A percentile compares a stretch with the other conserved stretches of the same genome.
phyloP scores from a whole-genome alignment of 2,113 vertebrate genomes.

The Clarias magur region DNA sequence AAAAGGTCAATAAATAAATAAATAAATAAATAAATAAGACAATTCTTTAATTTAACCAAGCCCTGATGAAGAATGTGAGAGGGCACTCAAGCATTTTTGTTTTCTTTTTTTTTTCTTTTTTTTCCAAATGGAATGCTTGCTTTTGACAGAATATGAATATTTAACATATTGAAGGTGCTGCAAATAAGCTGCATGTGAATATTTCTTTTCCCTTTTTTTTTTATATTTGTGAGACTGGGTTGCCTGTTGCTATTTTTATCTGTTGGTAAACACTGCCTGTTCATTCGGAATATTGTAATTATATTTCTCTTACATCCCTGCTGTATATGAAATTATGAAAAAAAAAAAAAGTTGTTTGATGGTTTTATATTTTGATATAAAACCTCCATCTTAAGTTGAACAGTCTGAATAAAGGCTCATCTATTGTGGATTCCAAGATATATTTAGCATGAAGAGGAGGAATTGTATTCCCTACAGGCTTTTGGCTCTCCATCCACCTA shows the following conservation, averaged over 20 bases:
- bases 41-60: background rate
- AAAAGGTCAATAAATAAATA: too few relatives aligned
- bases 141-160: background rate
- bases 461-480: background rate
- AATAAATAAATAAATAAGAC: too few relatives aligned
- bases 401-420: background rate
- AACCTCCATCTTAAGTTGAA: background rate
- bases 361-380: background rate
- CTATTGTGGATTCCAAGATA: background rate
- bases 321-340: background rate
- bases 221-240: background rate
- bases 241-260: background rate
- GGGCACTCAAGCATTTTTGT: too few relatives aligned
- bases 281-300: background rate
- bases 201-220: background rate
- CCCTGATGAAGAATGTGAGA: background rate
- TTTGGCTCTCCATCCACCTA: background rate
- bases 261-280: background rate
- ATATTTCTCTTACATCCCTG: background rate
- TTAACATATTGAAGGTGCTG: background rate
- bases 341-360: background rate
- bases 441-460: background rate
- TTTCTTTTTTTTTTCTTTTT: background rate
- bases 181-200: background rate
- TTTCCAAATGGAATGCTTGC: background rate